Evolutionary conservation across 1,140 invertebrate species (phyloP).

Genomic region (Episyrphus balteatus): DNA sequence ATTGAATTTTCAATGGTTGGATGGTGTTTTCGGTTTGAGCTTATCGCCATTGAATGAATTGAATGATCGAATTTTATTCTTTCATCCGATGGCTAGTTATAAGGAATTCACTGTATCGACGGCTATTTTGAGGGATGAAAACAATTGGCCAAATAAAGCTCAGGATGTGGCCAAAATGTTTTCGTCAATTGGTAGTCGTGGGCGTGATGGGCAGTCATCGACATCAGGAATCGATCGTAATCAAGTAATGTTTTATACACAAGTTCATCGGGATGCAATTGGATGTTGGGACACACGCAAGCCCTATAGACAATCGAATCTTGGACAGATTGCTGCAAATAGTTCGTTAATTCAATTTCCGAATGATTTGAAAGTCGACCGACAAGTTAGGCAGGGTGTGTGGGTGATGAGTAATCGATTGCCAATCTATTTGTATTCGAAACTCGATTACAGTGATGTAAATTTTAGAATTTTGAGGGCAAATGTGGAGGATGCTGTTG

Average conservation of each 20-base stretch:
- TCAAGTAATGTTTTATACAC: constrained; percentile 66
- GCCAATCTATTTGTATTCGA: constrained; percentile 59
- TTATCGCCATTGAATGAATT: constrained; percentile 46
- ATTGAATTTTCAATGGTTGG: constrained; percentile 66
- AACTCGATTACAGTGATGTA: constrained; percentile 49
- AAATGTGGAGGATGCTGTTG: constrained; percentile 46
- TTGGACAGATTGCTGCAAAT: constrained; percentile 48
- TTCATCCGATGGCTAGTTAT: constrained; percentile 69
- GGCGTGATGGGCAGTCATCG: constrained; percentile 53
- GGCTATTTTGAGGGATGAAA: constrained; percentile 48
- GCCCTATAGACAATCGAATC: constrained; percentile 49
- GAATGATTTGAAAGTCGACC: constrained; percentile 65
- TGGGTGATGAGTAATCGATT: constrained; percentile 65
- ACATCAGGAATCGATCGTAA: constrained; percentile 55
- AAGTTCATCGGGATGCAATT: constrained; percentile 58
- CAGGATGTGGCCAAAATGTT: constrained; percentile 43
- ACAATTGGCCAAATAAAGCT: constrained; percentile 39
- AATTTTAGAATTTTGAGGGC: constrained; percentile 63
- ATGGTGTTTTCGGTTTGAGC: constrained; percentile 67
- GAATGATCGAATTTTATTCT: constrained; percentile 54
- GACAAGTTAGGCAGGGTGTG: constrained; percentile 51
- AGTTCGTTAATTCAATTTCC: constrained; percentile 56
- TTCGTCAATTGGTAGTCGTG: constrained; percentile 48
- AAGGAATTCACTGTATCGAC: constrained; percentile 61
- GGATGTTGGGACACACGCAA: constrained; percentile 71